phyloP scores from a whole-genome alignment of 2,797 vertebrate species.

The Dendrocincla tyrannina region DNA sequence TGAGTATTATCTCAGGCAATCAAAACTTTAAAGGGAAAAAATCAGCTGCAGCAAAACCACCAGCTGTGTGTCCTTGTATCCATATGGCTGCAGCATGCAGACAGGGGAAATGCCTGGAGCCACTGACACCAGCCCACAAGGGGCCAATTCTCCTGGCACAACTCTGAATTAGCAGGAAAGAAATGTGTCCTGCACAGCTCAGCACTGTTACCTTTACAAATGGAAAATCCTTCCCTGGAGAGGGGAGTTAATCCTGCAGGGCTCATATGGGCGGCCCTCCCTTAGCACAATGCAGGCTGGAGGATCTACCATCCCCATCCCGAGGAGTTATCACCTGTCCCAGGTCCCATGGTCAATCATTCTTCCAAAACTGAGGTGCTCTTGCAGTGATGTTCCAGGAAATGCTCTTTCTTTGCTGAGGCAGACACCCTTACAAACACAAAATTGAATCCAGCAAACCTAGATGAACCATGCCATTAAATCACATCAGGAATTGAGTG shows the following conservation, averaged over 20 bases:
- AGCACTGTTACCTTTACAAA: not conserved
- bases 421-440: not conserved
- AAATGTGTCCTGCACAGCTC: not conserved
- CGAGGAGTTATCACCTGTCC: not conserved
- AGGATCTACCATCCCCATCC: not conserved
- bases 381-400: not conserved
- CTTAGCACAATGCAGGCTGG: fast-evolving
- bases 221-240: not conserved
- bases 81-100: not conserved
- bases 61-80: not conserved
- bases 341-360: fast-evolving
- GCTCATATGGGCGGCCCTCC: not conserved
- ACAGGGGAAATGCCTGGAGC: conserved; percentile 20
- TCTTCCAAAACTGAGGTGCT: not conserved
- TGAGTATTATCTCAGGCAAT: not conserved
- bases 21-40: conserved; percentile 24
- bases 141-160: not conserved
- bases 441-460: not conserved
- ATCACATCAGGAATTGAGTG: not conserved
- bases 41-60: not conserved
- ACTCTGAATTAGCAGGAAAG: not conserved
- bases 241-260: not conserved
- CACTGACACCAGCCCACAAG: not conserved
- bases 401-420: not conserved
- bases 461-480: not conserved